Evolutionary conservation across 2,888 invertebrate genomes (phyloP), one percentile per base, ranked within the genome.

Genomic region (Dynastes tityus): DNA sequence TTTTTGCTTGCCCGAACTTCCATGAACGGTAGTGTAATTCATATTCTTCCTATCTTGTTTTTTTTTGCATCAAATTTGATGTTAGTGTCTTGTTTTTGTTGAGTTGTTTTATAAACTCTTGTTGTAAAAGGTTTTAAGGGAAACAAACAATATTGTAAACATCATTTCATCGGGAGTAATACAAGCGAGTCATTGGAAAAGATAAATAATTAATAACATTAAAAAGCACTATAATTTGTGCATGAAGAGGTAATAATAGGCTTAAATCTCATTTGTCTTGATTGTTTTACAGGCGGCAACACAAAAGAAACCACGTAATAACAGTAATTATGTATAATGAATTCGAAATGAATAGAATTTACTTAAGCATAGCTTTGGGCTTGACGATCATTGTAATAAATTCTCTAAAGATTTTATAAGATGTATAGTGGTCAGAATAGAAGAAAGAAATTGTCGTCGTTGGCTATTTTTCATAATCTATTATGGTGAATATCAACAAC

Each of bases 261-360:
- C 45, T 49, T 11, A 40, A 37, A 13, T 45, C 45, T 27, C 61
- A 74, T 74, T 74, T 61, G 61, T 58, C 61, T 61, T 40, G 61
- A 74, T 61, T 74, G 40, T 74, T 61, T 61, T 63, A 45, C 45
- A 27, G 73, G 40, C 58, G 73, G 45, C 45, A 61, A 40, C 40
- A 73, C 27, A 74, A 74, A 45, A 55, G 45, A 61, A 40, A 55
- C 55, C 29, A 27, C n/a, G 27, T 74, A 74, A 74, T 74, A 74
- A 74, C 73, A 74, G 73, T 61, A 74, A 74, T 74, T 63, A 74
- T 13, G 27, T 32, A 22, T 74, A 74, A 74, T 74, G 73, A 74
- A 74, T 74, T 74, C 61, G 9, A 74, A 58, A 74, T 63, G 73
- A 74, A 51, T 51, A 68, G 68, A 45, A 68, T 68, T 68, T 68